Conservation (phyloP, 2,888 invertebrate genomes). For the Taenaris catops region DNA sequence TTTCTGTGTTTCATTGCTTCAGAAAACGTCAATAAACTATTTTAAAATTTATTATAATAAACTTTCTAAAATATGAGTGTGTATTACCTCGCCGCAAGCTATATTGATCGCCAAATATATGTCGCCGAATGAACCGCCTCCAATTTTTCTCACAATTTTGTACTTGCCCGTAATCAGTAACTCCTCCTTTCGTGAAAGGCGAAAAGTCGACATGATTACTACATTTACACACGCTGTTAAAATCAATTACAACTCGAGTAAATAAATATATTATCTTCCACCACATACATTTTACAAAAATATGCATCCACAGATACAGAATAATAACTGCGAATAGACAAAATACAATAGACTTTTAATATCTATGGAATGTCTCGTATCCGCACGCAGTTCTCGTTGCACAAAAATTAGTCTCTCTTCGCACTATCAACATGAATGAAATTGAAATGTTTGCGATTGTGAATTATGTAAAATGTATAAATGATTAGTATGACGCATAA, state of each 20-base stretch:
- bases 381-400: conserved; percentile 1
- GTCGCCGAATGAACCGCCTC: conserved; percentile 99
- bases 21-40: too few relatives aligned
- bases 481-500: too few relatives aligned
- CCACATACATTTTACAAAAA: conserved; percentile 28
- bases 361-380: conserved; percentile 8
- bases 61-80: not conserved
- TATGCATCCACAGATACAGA: conserved; percentile 17
- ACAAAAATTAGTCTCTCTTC: not conserved
- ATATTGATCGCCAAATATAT: conserved; percentile 98
- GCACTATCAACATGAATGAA: not conserved
- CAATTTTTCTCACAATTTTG: conserved; percentile 96
- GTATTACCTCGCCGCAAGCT: conserved; percentile 91
- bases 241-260: conserved; percentile 15
- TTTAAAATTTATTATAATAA: too few relatives aligned
- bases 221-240: conserved; percentile 5
- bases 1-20: too few relatives aligned
- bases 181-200: conserved; percentile 7
- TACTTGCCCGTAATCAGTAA: conserved; percentile 88
- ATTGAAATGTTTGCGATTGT: too few relatives aligned
- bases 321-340: not conserved
- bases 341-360: conserved; percentile 3
- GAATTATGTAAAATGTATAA: too few relatives aligned
- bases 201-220: conserved; percentile 9
- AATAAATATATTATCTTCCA: conserved; percentile 16